phyloP scores from a whole-genome alignment of 1,140 invertebrate genomes.

The Proales similis region DNA sequence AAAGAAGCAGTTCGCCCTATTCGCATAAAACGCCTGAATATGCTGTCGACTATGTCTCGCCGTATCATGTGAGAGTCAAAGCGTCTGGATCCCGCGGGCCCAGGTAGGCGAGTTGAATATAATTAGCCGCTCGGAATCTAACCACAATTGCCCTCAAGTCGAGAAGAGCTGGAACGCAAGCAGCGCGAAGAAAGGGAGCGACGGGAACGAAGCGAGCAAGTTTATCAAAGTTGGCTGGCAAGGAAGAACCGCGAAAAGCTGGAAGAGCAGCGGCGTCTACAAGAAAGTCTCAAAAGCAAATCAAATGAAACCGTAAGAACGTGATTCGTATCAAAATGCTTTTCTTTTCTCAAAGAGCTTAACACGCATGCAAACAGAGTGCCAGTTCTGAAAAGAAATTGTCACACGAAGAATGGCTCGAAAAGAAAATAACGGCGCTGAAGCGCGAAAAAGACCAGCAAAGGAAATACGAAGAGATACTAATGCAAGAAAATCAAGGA shows the following conservation, averaged over 20 bases:
- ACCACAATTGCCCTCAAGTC: background rate
- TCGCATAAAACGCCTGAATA: slow-evolving; percentile 29
- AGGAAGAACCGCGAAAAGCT: slow-evolving; percentile 13
- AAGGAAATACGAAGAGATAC: slow-evolving; percentile 18
- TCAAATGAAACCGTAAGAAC: background rate
- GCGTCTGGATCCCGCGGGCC: background rate
- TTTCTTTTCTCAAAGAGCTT: no score
- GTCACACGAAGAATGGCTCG: slow-evolving; percentile 8
- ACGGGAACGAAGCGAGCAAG: slow-evolving; percentile 6
- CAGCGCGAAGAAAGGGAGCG: slow-evolving; percentile 36
- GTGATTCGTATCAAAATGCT: no score
- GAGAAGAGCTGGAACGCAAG: slow-evolving; percentile 1
- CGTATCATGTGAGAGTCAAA: slow-evolving; percentile 16
- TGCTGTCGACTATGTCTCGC: slow-evolving; percentile 30
- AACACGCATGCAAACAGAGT: no score
- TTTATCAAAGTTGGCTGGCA: slow-evolving; percentile 25
- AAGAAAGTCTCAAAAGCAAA: slow-evolving; percentile 9
- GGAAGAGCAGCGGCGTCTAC: background rate
- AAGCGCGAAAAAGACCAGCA: slow-evolving; percentile 26
- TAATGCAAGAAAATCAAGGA: slow-evolving; percentile 14
- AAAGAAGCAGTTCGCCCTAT: slow-evolving; percentile 8
- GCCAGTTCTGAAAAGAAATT: background rate
- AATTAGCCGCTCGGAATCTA: background rate
- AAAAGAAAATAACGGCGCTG: slow-evolving; percentile 21
- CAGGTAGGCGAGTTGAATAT: background rate